Conservation (phyloP, 2,888 invertebrate species). For the Hemaris fuciformis region DNA sequence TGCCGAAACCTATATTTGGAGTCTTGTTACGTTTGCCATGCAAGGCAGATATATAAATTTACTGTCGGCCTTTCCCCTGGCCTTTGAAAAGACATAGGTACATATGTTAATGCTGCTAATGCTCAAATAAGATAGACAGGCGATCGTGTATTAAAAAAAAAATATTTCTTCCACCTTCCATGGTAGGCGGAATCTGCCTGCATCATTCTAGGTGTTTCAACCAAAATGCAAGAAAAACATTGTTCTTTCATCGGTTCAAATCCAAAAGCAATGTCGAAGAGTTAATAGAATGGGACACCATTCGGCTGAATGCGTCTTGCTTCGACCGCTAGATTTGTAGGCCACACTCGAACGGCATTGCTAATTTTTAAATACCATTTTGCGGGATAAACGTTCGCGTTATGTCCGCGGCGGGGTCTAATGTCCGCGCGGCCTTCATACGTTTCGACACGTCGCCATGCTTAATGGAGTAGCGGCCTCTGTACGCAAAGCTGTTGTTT, state of each 20-base stretch:
- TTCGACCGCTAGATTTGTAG: slow-evolving; percentile 57
- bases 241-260: background rate
- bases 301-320: slow-evolving; percentile 18
- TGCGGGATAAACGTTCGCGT: background rate
- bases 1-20: too few species aligned
- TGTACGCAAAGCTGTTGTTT: background rate
- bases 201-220: too few species aligned
- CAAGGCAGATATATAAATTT: too few species aligned
- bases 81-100: too few species aligned
- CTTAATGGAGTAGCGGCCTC: background rate
- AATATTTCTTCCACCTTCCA: too few species aligned
- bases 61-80: too few species aligned
- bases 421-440: background rate
- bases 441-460: background rate
- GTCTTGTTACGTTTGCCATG: too few species aligned
- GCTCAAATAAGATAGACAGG: too few species aligned
- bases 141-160: too few species aligned
- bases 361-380: slow-evolving; percentile 41
- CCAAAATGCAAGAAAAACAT: too few species aligned
- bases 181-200: too few species aligned
- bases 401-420: background rate
- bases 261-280: background rate
- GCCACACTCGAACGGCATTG: slow-evolving; percentile 56
- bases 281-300: background rate
- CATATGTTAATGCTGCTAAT: too few species aligned